Evolutionary conservation across 1,140 invertebrate species (phyloP).

Genomic region (Temnothorax nylanderi): DNA sequence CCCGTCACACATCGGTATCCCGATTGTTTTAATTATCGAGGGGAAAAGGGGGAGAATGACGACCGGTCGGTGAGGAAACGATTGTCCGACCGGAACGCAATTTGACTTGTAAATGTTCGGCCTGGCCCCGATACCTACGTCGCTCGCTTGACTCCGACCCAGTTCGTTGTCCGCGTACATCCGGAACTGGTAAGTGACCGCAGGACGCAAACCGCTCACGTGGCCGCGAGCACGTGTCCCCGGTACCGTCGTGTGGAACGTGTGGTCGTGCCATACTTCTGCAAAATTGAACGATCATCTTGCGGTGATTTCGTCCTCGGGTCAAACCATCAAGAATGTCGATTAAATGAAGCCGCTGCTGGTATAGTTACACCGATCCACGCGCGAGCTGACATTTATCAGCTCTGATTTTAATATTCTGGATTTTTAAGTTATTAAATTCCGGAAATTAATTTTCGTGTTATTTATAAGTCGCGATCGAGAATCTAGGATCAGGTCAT

Average conservation of each 20-base stretch:
- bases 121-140: conserved; percentile 85
- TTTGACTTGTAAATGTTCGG: conserved; percentile 50
- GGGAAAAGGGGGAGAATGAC: not conserved
- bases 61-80: conserved; percentile 12
- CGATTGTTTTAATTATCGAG: conserved; percentile 54
- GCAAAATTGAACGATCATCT: conserved; percentile 72
- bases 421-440: not conserved
- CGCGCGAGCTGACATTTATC: not conserved
- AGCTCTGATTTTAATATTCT: not conserved
- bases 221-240: conserved; percentile 92
- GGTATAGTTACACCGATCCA: not conserved
- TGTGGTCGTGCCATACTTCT: conserved; percentile 91
- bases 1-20: conserved; percentile 15
- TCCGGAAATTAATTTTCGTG: not conserved
- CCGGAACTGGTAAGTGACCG: conserved; percentile 95
- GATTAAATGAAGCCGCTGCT: not conserved
- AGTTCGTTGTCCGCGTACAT: conserved; percentile 95
- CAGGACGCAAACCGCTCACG: conserved; percentile 93
- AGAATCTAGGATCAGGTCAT: not conserved
- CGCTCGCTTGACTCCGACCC: conserved; percentile 94
- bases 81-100: not conserved
- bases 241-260: conserved; percentile 92
- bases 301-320: not conserved
- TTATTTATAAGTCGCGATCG: not conserved
- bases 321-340: not conserved